Conservation (phyloP, 2,888 invertebrate genomes). For the Leptopilina syphax region DNA sequence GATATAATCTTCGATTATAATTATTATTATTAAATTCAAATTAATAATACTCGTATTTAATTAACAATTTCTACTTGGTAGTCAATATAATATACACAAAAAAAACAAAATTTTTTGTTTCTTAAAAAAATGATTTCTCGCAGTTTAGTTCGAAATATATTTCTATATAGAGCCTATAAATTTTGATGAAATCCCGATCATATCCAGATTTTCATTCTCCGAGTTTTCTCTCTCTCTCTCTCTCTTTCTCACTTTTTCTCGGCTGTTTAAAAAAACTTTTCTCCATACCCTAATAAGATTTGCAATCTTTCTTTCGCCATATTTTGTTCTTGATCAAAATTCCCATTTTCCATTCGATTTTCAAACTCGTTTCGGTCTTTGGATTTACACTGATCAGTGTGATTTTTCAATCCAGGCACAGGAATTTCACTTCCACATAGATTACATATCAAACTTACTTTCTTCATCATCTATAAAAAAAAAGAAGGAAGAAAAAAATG, state of each 20-base stretch:
- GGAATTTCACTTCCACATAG: conserved; percentile 22
- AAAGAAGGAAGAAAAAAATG: not conserved
- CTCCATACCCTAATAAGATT: conserved; percentile 9
- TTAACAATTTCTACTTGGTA: not conserved
- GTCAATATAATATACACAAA: not conserved
- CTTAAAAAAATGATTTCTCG: not conserved
- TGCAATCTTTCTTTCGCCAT: not conserved
- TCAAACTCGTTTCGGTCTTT: not conserved
- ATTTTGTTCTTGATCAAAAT: not conserved
- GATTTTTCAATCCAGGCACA: conserved; percentile 3
- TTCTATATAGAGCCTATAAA: not conserved
- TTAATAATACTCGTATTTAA: too few species aligned
- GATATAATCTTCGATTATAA: not conserved
- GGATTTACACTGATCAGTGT: conserved; percentile 2
- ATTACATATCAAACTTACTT: conserved; percentile 1
- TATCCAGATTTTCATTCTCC: not conserved
- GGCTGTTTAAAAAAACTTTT: not conserved
- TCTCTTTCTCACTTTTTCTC: not conserved
- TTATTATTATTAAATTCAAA: too few species aligned
- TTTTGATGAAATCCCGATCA: conserved; percentile 10
- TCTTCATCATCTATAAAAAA: not conserved
- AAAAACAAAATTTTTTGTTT: not conserved
- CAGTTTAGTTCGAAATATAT: not conserved
- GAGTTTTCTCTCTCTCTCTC: not conserved
- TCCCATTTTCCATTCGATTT: not conserved